These are phyloP conservation scores for Anabacerthia variegaticeps DNA, from an alignment of 2,797 vertebrate species.

Conservation along the genomic window DNA sequence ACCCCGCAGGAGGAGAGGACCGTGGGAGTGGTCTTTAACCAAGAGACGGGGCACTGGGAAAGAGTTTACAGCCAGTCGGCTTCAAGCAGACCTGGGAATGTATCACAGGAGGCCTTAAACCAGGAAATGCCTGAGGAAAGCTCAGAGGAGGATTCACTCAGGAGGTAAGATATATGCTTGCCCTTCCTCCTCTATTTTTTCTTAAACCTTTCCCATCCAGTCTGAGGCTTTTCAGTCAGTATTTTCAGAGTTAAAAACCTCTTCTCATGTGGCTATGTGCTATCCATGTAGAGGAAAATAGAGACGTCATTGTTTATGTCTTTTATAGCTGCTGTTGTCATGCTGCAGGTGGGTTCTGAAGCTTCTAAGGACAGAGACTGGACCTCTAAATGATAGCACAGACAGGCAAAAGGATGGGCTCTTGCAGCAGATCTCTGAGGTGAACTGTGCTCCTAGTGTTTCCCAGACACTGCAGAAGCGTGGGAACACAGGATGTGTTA, in stretches of 20 bases:
- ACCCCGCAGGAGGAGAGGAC: slow-evolving; percentile 88
- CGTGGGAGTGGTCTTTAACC: slow-evolving; percentile 95
- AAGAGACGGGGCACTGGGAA: slow-evolving; percentile 97
- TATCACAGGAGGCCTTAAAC: slow-evolving; percentile 96
- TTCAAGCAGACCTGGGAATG: slow-evolving; percentile 84
- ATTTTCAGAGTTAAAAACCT: neutral
- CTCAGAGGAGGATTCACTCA: slow-evolving; percentile 95
- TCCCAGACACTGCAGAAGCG: neutral
- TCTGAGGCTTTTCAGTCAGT: neutral
- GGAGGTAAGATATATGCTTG: slow-evolving; percentile 83
- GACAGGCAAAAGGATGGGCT: neutral
- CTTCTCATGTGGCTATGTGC: neutral
- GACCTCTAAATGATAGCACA: neutral
- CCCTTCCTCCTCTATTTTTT: slow-evolving; percentile 24
- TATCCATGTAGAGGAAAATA: neutral
- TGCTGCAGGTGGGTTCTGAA: neutral
- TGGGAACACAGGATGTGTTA: neutral
- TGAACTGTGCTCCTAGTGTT: neutral
- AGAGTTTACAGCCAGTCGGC: slow-evolving; percentile 91
- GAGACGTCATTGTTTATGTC: neutral
- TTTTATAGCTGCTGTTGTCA: neutral
- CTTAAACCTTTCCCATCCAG: neutral
- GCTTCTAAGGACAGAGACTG: neutral
- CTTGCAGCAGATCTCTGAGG: neutral
- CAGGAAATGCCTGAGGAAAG: slow-evolving; percentile 98